phyloP scores from a whole-genome alignment of 1,140 invertebrate species.

The Mycetomoellerius zeteki region DNA sequence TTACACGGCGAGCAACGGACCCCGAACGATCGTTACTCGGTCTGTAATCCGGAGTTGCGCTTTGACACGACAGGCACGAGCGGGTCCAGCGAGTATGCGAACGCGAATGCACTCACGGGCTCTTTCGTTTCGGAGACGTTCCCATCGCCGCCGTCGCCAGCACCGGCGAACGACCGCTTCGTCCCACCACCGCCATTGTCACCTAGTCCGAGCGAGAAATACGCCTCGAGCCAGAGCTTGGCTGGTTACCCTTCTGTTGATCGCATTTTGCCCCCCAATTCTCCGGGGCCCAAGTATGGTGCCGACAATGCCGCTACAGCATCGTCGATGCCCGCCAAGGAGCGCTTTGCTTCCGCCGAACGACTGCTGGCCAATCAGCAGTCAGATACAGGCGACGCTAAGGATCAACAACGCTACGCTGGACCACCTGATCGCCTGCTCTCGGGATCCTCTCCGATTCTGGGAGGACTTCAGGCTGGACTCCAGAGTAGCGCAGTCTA shows the following conservation, averaged over 20 bases:
- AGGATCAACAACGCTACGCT: conserved; percentile 82
- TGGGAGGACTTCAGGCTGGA: conserved; percentile 74
- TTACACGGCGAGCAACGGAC: conserved; percentile 70
- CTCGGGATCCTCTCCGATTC: conserved; percentile 81
- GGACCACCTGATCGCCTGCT: conserved; percentile 79
- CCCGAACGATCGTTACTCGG: conserved; percentile 36
- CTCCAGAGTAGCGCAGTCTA: conserved; percentile 45
- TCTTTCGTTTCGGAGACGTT: conserved; percentile 83
- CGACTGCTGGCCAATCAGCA: conserved; percentile 78
- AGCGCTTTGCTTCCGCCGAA: conserved; percentile 81
- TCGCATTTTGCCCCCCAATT: conserved; percentile 78
- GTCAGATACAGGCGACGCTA: conserved; percentile 75
- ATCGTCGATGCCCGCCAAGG: conserved; percentile 81
- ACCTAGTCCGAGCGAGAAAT: conserved; percentile 83
- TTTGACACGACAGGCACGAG: conserved; percentile 59
- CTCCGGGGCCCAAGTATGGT: conserved; percentile 78
- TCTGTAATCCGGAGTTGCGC: conserved; percentile 60
- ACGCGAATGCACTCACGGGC: conserved; percentile 71
- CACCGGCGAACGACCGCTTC: conserved; percentile 84
- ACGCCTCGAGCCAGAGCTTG: conserved; percentile 84
- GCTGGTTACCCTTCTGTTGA: conserved; percentile 82
- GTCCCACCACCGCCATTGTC: conserved; percentile 85
- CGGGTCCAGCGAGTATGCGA: conserved; percentile 73
- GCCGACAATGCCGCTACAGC: conserved; percentile 79
- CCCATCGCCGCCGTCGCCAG: conserved; percentile 85